A percentile compares a stretch with the other conserved stretches of the same genome.
phyloP scores from a whole-genome alignment of 2,888 invertebrate genomes.

The Tipula unca region DNA sequence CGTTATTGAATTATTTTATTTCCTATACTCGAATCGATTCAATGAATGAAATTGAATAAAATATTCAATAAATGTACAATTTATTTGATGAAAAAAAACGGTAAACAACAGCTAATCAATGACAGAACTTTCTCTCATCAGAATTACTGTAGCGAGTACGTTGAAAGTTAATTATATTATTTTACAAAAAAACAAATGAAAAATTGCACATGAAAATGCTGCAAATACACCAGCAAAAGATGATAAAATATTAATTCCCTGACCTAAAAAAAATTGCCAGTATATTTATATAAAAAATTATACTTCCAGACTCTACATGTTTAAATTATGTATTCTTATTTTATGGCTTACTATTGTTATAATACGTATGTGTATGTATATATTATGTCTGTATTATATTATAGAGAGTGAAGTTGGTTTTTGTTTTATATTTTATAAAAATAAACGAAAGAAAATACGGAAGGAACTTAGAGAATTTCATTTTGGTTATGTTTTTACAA shows the following conservation, averaged over 20 bases:
- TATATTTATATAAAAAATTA: not conserved
- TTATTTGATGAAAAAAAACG: not conserved
- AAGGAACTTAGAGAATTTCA: not conserved
- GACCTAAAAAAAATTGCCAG: not conserved
- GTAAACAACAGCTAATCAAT: not conserved
- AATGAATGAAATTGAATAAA: not conserved
- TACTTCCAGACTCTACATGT: not conserved
- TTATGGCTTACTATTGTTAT: not conserved
- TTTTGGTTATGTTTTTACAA: not conserved
- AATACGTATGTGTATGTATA: not conserved
- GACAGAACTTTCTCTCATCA: not conserved
- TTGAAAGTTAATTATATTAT: not conserved
- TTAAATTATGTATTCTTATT: not conserved
- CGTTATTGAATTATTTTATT: not conserved
- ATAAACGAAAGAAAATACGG: not conserved
- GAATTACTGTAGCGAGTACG: not conserved
- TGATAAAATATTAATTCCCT: not conserved
- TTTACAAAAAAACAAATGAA: not conserved
- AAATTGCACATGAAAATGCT: not conserved
- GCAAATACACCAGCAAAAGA: not conserved
- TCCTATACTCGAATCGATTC: not conserved
- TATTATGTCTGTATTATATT: not conserved
- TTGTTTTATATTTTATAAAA: not conserved
- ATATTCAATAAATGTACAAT: not conserved
- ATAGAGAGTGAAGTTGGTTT: not conserved